phyloP scores from a whole-genome alignment of 2,113 vertebrate species.

The Apaloderma vittatum region DNA sequence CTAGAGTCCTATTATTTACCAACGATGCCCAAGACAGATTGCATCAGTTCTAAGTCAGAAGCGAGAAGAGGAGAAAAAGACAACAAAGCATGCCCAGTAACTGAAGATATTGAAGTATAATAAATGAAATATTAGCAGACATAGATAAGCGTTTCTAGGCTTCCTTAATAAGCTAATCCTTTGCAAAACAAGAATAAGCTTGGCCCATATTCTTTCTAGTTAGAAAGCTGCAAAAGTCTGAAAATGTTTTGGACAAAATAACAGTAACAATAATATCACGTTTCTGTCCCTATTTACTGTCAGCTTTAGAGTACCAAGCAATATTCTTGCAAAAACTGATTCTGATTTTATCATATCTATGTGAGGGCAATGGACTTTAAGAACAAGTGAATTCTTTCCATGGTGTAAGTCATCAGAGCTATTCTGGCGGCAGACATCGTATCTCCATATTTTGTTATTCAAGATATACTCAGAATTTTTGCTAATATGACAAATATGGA shows the following conservation, averaged over 20 bases:
- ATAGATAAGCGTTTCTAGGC: background rate
- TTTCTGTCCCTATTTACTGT: background rate
- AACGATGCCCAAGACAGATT: background rate
- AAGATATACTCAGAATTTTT: background rate
- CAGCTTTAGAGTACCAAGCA: background rate
- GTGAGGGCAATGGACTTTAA: background rate
- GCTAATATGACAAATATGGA: background rate
- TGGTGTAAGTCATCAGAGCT: background rate
- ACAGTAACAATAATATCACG: background rate
- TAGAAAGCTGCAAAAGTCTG: background rate
- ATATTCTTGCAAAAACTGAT: background rate
- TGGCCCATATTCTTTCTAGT: background rate
- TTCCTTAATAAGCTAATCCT: background rate
- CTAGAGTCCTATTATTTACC: background rate
- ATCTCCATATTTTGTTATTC: background rate
- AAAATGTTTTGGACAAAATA: background rate
- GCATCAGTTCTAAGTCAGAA: background rate
- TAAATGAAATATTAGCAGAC: conserved; percentile 20
- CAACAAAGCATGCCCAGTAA: background rate
- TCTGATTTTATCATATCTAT: background rate
- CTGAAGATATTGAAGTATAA: background rate
- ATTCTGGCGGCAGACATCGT: background rate
- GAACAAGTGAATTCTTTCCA: background rate
- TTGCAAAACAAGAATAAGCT: conserved; percentile 23
- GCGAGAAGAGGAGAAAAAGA: background rate